Conservation (phyloP, 1,140 invertebrate species). For the Leptopilina clavipes region DNA sequence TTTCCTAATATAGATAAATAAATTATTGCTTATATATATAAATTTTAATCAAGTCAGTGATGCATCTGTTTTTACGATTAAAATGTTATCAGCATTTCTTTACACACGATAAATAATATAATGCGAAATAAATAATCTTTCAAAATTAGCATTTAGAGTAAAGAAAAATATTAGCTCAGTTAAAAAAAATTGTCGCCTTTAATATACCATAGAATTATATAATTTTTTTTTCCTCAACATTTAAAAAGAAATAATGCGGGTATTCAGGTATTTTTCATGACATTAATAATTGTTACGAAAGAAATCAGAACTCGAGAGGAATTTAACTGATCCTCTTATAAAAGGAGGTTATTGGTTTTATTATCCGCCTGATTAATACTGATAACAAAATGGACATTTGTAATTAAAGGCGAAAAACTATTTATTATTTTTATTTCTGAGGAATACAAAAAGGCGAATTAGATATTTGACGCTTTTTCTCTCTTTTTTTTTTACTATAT, state of each 20-base stretch:
- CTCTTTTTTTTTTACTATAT: too few relatives aligned
- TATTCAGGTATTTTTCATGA: neutral
- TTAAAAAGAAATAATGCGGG: neutral
- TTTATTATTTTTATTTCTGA: neutral
- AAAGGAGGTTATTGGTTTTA: neutral
- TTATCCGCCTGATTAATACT: neutral
- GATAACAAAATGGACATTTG: neutral
- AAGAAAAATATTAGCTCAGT: neutral
- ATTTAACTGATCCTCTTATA: neutral
- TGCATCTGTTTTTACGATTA: neutral
- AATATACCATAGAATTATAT: neutral
- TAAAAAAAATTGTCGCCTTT: neutral
- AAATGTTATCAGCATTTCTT: constrained; percentile 11
- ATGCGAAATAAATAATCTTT: neutral
- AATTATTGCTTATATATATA: too few relatives aligned
- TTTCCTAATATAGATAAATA: too few relatives aligned
- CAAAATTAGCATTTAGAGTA: neutral
- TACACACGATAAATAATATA: neutral
- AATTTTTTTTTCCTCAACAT: neutral
- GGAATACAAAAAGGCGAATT: neutral
- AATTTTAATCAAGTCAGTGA: neutral
- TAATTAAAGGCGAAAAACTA: neutral
- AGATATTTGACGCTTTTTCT: too few relatives aligned
- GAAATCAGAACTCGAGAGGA: neutral
- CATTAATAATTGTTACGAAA: neutral